Evolutionary conservation across 2,797 vertebrate species (phyloP), one percentile per base, ranked within the genome.

Genomic region (Manis pentadactyla): DNA sequence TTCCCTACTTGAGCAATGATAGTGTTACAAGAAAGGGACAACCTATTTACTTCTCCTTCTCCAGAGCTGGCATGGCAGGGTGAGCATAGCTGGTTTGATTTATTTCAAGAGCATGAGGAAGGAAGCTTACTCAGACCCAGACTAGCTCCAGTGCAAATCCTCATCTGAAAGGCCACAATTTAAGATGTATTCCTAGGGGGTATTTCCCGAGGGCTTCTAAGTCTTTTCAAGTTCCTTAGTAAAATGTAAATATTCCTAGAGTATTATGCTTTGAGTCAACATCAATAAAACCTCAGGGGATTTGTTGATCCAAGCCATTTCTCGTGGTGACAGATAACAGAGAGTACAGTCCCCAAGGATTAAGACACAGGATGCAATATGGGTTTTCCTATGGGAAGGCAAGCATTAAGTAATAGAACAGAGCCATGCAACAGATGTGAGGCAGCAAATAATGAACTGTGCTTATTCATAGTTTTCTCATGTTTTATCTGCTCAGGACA

Each of bases 301-400:
- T 87, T 55, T 96, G 88, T 73, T 89, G 29, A 84, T 83, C 29
- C 29, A 86, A 77, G 82, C 23, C 34, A 37, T 97, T 95, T 87
- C 39, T 39, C 78, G 4, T 55, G 49, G 39, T 75, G 69, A 91
- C 53, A 88, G 51, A 55, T 39, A 86, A 82, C 31, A 51, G 34
- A 86, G 11, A 64, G 17, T 17, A 81, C 1, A 71, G 75, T 69
- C 1, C 4, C 7, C n/a, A 83, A n/a, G 25, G 49, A 69, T 55
- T 37, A 55, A 89, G 81, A 69, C 19, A 57, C 87, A 93, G 25
- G 7, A 5, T 9, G 2, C 12, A 15, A 9, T 12, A n/a, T 15
- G 51, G 68, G 12, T 23, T 57, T 95, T 42, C 46, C 49, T 29
- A 10, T 4, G 17, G 31, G 37, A 89, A 86, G 51, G 29, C 15